Base-by-base conservation (phyloP, 2,888 invertebrate species). In the Chironomus tentans region DNA sequence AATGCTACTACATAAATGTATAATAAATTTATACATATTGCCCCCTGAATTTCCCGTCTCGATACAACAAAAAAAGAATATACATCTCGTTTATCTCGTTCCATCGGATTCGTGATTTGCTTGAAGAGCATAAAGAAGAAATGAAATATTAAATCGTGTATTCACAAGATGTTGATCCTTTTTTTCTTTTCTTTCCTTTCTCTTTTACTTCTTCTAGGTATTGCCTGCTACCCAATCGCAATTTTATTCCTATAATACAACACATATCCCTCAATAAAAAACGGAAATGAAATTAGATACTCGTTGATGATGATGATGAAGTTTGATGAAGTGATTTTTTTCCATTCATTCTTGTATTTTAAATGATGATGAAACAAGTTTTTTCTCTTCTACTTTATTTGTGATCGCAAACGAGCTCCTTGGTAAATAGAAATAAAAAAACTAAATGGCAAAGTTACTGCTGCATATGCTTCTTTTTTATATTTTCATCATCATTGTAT, bases 211-310 rank as follows among this genome's bases (percentile, higher is more conserved):
- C 50, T 50, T 56, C 56, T 7, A 38, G 38, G 38, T 38, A 38
- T 38, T 38, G 38, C 38, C 56, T 15, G 56, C 56, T 56, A 56
- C 18, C 56, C 56, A 56, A 56, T 56, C 56, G 56, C 56, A 56
- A 56, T 56, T 56, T 56, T 50, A 50, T 50, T 56, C 38, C 10
- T 38, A 38, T 38, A 38, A 38, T 38, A 38, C 38, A 38, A 38
- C 38, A 38, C 38, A 56, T 56, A 56, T 56, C 18, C 18, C 56
- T 18, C 18, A 56, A 56, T 56, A 75, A 46, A 47, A 76, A 76
- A 76, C 76, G 76, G 76, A 76, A 76, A 76, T 76, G 76, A 76
- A 76, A 76, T 69, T 69, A 76, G 76, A 76, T 76, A 76, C 76
- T 76, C 62, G 46, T 69, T 24, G 74, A 22, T 74, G 74, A 76